Evolutionary conservation across 2,113 vertebrate genomes (phyloP).

Genomic region (Hemicordylus capensis): DNA sequence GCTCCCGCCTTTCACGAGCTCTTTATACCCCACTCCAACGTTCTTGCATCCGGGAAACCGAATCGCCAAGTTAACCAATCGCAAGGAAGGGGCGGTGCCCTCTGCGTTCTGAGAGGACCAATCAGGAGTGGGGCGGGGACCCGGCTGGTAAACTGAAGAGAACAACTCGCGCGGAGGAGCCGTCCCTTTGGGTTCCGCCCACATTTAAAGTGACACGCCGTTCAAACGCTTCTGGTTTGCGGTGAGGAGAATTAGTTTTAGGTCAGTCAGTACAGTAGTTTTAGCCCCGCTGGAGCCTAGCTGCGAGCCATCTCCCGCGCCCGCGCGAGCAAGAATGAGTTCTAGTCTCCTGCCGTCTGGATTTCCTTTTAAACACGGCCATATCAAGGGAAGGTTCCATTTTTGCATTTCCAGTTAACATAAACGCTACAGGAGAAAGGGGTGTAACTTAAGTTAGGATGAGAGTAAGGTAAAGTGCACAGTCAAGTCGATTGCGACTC

Average conservation of each 20-base stretch:
- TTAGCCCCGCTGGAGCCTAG: too few relatives aligned
- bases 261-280: too few relatives aligned
- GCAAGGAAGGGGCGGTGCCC: constrained; percentile 33
- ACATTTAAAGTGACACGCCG: fast-evolving
- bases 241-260: fast-evolving
- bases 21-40: constrained; percentile 76
- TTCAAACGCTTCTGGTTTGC: fast-evolving
- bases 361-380: too few relatives aligned
- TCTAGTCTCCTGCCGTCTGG: too few relatives aligned
- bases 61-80: constrained; percentile 61
- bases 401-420: too few relatives aligned
- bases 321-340: too few relatives aligned
- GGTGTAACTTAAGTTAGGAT: too few relatives aligned
- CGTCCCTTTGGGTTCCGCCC: background rate
- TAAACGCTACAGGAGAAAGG: too few relatives aligned
- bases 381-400: too few relatives aligned
- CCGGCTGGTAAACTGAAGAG: background rate
- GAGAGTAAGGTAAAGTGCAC: too few relatives aligned
- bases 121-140: constrained; percentile 29
- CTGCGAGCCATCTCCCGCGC: too few relatives aligned
- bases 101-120: constrained; percentile 57
- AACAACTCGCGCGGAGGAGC: background rate
- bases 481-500: too few relatives aligned
- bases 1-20: constrained; percentile 77
- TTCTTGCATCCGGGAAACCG: constrained; percentile 76